Percentiles rank a stretch among this genome's conserved stretches.
phyloP scores from a whole-genome alignment of 2,888 invertebrate species.

The Latrodectus hesperus region DNA sequence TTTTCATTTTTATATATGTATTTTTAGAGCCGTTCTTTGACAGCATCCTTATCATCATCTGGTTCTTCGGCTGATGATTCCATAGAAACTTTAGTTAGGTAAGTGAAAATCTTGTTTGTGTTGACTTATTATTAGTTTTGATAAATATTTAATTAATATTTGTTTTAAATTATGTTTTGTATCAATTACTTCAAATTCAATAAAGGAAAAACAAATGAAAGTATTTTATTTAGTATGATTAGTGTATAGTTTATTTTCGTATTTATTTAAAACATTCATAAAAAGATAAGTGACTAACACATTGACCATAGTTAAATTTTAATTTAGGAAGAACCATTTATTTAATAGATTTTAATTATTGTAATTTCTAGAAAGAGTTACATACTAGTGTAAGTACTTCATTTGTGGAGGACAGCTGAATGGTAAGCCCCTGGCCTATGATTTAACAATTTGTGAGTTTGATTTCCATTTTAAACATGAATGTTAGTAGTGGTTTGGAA shows the following conservation, averaged over 20 bases:
- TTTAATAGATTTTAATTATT: too few species aligned
- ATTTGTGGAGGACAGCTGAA: too few species aligned
- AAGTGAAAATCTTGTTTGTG: constrained; percentile 3
- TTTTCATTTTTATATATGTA: neutral
- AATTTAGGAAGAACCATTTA: too few species aligned
- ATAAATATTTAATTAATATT: neutral
- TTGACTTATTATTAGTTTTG: neutral
- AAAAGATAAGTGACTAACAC: neutral
- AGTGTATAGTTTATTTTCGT: neutral
- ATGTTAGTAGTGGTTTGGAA: too few species aligned
- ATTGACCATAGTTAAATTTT: too few species aligned
- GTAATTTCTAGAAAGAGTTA: too few species aligned
- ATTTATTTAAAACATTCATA: neutral
- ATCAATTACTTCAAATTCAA: neutral
- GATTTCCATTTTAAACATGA: too few species aligned
- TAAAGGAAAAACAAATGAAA: neutral
- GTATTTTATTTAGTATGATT: neutral
- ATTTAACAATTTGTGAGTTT: too few species aligned
- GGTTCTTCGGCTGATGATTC: constrained; percentile 59
- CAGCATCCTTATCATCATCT: constrained; percentile 38
- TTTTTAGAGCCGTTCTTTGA: constrained; percentile 51
- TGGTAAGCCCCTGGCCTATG: too few species aligned
- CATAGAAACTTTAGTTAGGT: constrained; percentile 66
- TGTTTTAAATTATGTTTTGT: neutral
- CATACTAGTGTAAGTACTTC: too few species aligned